Percentiles rank a stretch among this genome's conserved stretches.
These are phyloP conservation scores for Mayetiola destructor DNA, from an alignment of 2,888 invertebrate genomes.

Conservation along the genomic window DNA sequence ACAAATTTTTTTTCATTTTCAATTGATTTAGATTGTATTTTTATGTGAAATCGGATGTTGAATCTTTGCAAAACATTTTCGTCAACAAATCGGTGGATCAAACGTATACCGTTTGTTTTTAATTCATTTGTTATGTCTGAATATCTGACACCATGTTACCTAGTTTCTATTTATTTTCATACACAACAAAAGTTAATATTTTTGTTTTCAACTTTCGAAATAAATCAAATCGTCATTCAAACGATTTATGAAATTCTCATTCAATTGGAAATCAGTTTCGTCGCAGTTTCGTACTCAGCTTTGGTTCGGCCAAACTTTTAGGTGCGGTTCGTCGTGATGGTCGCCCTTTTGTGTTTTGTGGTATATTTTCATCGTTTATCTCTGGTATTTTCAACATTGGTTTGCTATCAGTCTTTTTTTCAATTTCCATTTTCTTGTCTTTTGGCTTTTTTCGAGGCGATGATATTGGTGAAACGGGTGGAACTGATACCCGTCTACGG, in stretches of 20 bases:
- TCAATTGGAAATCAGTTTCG: background rate
- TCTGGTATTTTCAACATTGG: background rate
- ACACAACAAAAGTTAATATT: too few species aligned
- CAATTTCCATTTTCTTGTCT: background rate
- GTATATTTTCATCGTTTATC: background rate
- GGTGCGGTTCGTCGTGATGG: background rate
- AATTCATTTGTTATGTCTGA: too few species aligned
- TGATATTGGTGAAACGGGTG: background rate
- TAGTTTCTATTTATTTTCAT: too few species aligned
- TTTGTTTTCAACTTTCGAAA: too few species aligned
- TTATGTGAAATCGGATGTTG: too few species aligned
- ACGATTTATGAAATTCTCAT: background rate
- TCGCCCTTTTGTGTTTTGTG: background rate
- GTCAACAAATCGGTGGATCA: too few species aligned
- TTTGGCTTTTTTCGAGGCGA: background rate
- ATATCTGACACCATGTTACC: too few species aligned
- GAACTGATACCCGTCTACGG: background rate
- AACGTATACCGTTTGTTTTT: too few species aligned
- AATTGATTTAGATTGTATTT: too few species aligned
- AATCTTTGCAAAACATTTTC: too few species aligned
- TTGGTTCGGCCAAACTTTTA: background rate
- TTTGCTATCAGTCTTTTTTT: background rate
- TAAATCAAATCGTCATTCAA: background rate
- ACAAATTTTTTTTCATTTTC: background rate
- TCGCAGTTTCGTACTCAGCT: background rate